Conservation (phyloP, 1,140 invertebrate genomes). For the Proctacanthus coquilletti region DNA sequence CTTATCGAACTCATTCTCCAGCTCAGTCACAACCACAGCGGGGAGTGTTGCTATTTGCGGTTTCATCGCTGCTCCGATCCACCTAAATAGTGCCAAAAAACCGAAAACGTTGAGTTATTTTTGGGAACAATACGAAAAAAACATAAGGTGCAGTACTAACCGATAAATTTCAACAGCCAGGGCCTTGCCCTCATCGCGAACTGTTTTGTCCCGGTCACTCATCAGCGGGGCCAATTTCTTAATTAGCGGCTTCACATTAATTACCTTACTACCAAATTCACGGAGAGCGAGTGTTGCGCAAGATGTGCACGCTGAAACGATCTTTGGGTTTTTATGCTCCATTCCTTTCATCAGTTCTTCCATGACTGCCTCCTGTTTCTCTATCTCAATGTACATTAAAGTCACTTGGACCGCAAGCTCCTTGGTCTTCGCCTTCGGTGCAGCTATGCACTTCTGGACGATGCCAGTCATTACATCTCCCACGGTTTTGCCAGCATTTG, state of each 20-base stretch:
- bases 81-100: no score
- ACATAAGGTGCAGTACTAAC: constrained; percentile 19
- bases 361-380: constrained; percentile 79
- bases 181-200: constrained; percentile 80
- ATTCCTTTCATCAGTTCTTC: constrained; percentile 89
- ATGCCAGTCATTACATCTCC: constrained; percentile 81
- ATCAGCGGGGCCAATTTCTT: constrained; percentile 73
- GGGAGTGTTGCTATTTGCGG: constrained; percentile 75
- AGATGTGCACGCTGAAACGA: constrained; percentile 70
- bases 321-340: constrained; percentile 92
- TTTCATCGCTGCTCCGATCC: constrained; percentile 77
- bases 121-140: constrained; percentile 1
- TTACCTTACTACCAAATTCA: constrained; percentile 85
- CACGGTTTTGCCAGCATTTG: constrained; percentile 66
- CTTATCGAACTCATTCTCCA: constrained; percentile 76
- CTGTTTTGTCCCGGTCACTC: constrained; percentile 81
- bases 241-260: constrained; percentile 75
- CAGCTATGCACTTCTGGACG: constrained; percentile 81
- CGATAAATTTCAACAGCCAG: constrained; percentile 82
- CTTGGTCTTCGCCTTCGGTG: constrained; percentile 80
- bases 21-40: constrained; percentile 73
- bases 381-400: constrained; percentile 90
- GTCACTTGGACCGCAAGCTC: constrained; percentile 78
- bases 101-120: constrained; percentile 5
- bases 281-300: constrained; percentile 58